Evolutionary conservation across 37 sponge, comb jelly and placozoan species (phyloP).

Genomic region (Axinella damicornis): DNA sequence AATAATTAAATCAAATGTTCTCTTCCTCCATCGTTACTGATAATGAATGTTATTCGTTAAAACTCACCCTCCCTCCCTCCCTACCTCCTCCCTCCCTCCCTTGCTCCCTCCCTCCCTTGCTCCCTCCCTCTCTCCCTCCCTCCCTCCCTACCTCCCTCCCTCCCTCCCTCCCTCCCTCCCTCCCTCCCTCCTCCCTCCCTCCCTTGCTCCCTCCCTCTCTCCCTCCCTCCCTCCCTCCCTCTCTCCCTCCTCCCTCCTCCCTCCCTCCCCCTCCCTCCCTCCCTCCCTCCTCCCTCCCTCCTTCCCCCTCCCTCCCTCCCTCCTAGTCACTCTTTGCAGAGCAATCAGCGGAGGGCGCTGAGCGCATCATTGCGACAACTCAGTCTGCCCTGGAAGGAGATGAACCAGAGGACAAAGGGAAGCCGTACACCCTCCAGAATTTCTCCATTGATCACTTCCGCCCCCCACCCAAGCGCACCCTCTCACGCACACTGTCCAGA

Average conservation of each 20-base stretch:
- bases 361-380: conserved; percentile 81
- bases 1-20: no score
- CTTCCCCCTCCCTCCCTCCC: background rate
- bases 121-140: no score
- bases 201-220: no score
- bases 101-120: no score
- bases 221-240: conserved; percentile 36
- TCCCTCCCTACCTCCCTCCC: no score
- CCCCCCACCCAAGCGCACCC: conserved; percentile 77
- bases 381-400: conserved; percentile 29
- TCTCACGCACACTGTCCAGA: conserved; percentile 75
- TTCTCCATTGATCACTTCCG: conserved; percentile 84
- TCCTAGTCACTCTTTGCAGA: conserved; percentile 20
- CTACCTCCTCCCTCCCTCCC: conserved; percentile 50
- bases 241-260: conserved; percentile 30
- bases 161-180: conserved; percentile 14
- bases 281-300: background rate
- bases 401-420: conserved; percentile 8
- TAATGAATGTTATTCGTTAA: no score
- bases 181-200: conserved; percentile 24
- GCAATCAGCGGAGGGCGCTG: conserved; percentile 65
- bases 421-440: conserved; percentile 80
- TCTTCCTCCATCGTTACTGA: no score
- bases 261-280: conserved; percentile 24
- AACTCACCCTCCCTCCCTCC: conserved; percentile 9